These are phyloP conservation scores for Lacerta viridis DNA, from an alignment of 2,797 vertebrate genomes.

Conservation along the genomic window DNA sequence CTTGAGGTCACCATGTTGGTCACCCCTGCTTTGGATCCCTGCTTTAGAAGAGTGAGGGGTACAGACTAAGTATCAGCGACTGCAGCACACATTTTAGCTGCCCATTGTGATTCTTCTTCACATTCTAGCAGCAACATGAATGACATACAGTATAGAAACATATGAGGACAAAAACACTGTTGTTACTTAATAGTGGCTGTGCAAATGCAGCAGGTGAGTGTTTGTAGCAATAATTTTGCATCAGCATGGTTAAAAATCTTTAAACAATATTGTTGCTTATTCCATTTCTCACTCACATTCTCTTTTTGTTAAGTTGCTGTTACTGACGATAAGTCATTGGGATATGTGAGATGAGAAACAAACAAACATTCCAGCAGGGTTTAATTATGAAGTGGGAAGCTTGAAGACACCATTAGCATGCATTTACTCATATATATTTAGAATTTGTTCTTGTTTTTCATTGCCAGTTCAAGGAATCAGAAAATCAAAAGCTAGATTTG, in stretches of 20 bases:
- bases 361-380: not conserved
- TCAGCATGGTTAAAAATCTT: not conserved
- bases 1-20: too few relatives aligned
- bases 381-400: not conserved
- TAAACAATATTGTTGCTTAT: not conserved
- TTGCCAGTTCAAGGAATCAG: not conserved
- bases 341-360: not conserved
- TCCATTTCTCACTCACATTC: too few relatives aligned
- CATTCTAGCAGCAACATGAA: not conserved
- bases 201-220: not conserved
- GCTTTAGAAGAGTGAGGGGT: not conserved
- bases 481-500: not conserved
- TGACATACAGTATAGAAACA: not conserved
- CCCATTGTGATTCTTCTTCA: not conserved
- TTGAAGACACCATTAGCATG: not conserved
- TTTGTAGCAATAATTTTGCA: not conserved
- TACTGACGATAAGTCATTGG: not conserved
- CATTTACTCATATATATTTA: not conserved
- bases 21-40: too few relatives aligned
- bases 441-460: not conserved
- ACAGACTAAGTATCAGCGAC: not conserved
- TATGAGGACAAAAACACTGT: not conserved
- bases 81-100: not conserved
- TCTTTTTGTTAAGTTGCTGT: not conserved
- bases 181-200: not conserved